phyloP scores from a whole-genome alignment of 2,888 invertebrate species.

The Leuctra nigra region DNA sequence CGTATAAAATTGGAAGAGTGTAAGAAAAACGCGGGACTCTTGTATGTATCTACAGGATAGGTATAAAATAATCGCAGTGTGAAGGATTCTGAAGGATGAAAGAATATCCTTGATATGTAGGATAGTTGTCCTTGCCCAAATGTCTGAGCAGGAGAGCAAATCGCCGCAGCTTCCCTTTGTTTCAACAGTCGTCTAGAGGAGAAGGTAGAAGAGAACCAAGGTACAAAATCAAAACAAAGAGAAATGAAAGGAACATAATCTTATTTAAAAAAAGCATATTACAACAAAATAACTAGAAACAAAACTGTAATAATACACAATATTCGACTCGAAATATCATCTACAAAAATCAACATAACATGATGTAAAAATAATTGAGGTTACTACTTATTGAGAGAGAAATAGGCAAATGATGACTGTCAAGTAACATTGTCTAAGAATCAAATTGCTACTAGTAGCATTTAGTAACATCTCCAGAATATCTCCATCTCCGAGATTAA shows the following conservation, averaged over 20 bases:
- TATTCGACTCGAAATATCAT: constrained; percentile 15
- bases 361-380: constrained; percentile 13
- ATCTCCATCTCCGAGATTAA: no score
- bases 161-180: no score
- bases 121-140: no score
- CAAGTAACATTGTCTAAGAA: no score
- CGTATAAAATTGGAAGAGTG: constrained; percentile 21
- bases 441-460: no score
- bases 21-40: no score
- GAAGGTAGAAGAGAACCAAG: no score
- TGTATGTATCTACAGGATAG: no score
- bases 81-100: background rate
- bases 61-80: background rate
- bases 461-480: no score
- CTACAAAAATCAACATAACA: constrained; percentile 27
- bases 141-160: no score
- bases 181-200: no score
- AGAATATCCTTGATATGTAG: constrained; percentile 19
- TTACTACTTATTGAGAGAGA: background rate
- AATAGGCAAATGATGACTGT: no score
- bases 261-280: constrained; percentile 63
- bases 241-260: constrained; percentile 65
- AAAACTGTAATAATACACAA: constrained; percentile 51
- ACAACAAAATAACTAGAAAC: constrained; percentile 69
- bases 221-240: constrained; percentile 49